A percentile compares a stretch with the other conserved stretches of the same genome.
Evolutionary conservation across 2,113 vertebrate genomes (phyloP).

Genomic region (Hippoglossus stenolepis): DNA sequence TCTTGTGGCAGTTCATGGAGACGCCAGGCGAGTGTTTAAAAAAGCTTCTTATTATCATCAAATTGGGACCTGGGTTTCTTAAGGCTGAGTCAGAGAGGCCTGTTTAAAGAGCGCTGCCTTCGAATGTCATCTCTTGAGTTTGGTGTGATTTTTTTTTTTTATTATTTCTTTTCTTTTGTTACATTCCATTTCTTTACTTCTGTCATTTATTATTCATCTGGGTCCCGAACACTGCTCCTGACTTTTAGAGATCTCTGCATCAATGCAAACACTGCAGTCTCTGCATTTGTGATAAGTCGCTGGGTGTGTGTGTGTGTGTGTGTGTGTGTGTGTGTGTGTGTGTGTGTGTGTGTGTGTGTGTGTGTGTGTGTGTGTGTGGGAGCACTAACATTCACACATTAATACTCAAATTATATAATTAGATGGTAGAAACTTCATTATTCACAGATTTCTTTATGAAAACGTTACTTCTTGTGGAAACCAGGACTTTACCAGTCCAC

Average conservation of each 20-base stretch:
- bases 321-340: too few relatives aligned
- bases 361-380: too few relatives aligned
- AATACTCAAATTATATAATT: too few relatives aligned
- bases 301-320: not conserved
- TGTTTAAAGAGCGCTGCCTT: not conserved
- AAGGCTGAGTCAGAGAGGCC: too few relatives aligned
- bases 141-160: not conserved
- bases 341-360: too few relatives aligned
- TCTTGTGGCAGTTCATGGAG: not conserved
- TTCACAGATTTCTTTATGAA: too few relatives aligned
- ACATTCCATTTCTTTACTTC: not conserved
- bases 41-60: not conserved
- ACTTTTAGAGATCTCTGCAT: not conserved
- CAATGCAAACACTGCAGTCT: not conserved
- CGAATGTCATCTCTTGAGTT: not conserved
- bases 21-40: not conserved
- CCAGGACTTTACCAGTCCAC: too few relatives aligned
- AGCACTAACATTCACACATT: too few relatives aligned
- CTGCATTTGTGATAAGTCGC: too few relatives aligned
- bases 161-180: not conserved
- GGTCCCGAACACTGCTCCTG: not conserved
- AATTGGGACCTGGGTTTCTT: not conserved
- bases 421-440: too few relatives aligned
- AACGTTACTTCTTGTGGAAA: too few relatives aligned
- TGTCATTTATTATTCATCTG: slow-evolving; percentile 2